These are phyloP conservation scores for Coenonympha arcania DNA, from an alignment of 2,888 invertebrate genomes.

Conservation along the genomic window DNA sequence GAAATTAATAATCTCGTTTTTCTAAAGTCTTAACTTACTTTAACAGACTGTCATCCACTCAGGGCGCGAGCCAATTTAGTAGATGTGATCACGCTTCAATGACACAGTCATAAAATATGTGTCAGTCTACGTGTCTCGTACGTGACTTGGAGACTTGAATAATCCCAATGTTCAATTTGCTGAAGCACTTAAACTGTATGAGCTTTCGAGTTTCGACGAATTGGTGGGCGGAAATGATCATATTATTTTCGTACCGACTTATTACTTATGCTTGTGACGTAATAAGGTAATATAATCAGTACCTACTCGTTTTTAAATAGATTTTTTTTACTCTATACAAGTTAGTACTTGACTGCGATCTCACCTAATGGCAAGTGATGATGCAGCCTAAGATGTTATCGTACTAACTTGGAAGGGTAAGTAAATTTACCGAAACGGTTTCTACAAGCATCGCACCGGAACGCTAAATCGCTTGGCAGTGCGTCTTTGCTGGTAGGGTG, in stretches of 20 bases:
- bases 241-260: neutral
- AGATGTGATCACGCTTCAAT: slow-evolving; percentile 19
- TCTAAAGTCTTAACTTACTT: no score
- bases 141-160: slow-evolving; percentile 17
- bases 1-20: no score
- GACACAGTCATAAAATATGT: slow-evolving; percentile 17
- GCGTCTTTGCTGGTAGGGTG: no score
- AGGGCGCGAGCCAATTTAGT: neutral
- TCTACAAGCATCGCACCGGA: no score
- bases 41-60: slow-evolving; percentile 4
- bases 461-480: no score
- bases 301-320: neutral
- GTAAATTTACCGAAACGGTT: no score
- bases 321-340: no score
- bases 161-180: slow-evolving; percentile 10
- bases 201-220: slow-evolving; percentile 7
- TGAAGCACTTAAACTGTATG: neutral
- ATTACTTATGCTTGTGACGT: neutral
- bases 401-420: no score
- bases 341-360: no score
- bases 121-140: slow-evolving; percentile 9
- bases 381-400: no score
- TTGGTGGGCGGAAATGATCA: slow-evolving; percentile 2
- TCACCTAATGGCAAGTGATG: no score
- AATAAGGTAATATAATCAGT: neutral